Percentiles rank a stretch among this genome's conserved stretches.
Evolutionary conservation across 2,888 invertebrate genomes (phyloP).

Genomic region (Plebejus anna): DNA sequence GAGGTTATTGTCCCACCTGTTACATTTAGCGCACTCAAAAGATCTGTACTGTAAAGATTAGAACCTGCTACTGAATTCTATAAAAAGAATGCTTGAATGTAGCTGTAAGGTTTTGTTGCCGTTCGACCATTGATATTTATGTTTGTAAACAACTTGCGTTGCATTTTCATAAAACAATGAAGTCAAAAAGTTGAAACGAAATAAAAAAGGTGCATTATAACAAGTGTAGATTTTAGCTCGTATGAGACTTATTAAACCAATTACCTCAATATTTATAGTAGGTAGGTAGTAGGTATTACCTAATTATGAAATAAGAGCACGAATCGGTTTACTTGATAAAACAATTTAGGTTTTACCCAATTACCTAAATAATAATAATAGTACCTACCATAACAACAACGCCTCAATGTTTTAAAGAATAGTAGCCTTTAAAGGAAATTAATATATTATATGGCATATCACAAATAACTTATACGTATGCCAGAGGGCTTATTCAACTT

Average conservation of each 20-base stretch:
- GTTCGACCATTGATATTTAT: background rate
- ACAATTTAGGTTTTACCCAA: too few relatives aligned
- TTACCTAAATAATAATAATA: too few relatives aligned
- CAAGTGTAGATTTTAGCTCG: background rate
- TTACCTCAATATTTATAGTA: too few relatives aligned
- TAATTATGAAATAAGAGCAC: too few relatives aligned
- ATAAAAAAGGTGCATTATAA: background rate
- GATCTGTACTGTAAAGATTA: slow-evolving; percentile 19
- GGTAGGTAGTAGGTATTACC: too few relatives aligned
- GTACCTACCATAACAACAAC: too few relatives aligned
- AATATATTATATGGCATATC: too few relatives aligned
- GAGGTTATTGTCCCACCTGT: slow-evolving; percentile 23
- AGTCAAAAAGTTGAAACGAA: background rate
- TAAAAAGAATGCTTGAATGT: background rate
- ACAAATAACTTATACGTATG: background rate
- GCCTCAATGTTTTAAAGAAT: too few relatives aligned
- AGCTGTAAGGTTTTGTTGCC: slow-evolving; percentile 11
- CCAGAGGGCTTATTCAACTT: background rate
- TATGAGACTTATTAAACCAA: too few relatives aligned
- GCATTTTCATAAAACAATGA: background rate
- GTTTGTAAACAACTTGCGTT: background rate
- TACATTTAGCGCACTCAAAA: slow-evolving; percentile 13
- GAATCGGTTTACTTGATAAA: too few relatives aligned
- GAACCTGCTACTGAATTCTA: slow-evolving; percentile 18
- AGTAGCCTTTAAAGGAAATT: too few relatives aligned